phyloP scores from a whole-genome alignment of 37 sponge, comb jelly and placozoan genomes.

The Chondrilla cf. caribensis region DNA sequence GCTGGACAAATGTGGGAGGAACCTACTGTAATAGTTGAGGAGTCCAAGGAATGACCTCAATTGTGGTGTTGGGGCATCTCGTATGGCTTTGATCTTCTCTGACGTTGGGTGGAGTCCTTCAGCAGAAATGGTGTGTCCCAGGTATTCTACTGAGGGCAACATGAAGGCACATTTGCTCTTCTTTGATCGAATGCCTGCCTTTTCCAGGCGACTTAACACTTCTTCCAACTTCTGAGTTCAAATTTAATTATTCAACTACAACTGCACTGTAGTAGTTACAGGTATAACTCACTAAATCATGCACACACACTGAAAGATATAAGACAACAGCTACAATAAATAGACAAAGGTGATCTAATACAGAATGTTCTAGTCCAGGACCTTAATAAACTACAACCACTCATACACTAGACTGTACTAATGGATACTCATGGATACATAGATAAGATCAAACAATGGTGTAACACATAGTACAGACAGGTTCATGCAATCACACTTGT shows the following conservation, averaged over 20 bases:
- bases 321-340: no score
- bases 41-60: constrained; percentile 36
- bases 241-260: neutral
- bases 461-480: no score
- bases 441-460: no score
- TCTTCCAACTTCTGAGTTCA: neutral
- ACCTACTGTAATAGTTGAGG: constrained; percentile 44
- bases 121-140: constrained; percentile 39
- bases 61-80: constrained; percentile 23
- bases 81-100: constrained; percentile 21
- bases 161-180: constrained; percentile 40
- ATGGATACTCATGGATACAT: no score
- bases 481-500: no score
- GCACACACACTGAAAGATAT: no score
- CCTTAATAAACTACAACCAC: no score
- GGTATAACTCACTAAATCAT: no score
- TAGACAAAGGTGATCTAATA: no score
- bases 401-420: no score
- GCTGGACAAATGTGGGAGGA: constrained; percentile 38
- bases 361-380: no score
- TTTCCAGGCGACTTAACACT: neutral
- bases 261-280: neutral
- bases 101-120: constrained; percentile 19
- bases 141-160: constrained; percentile 37
- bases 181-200: constrained; percentile 48